phyloP scores from a whole-genome alignment of 2,888 invertebrate genomes.

The Myathropa florea region DNA sequence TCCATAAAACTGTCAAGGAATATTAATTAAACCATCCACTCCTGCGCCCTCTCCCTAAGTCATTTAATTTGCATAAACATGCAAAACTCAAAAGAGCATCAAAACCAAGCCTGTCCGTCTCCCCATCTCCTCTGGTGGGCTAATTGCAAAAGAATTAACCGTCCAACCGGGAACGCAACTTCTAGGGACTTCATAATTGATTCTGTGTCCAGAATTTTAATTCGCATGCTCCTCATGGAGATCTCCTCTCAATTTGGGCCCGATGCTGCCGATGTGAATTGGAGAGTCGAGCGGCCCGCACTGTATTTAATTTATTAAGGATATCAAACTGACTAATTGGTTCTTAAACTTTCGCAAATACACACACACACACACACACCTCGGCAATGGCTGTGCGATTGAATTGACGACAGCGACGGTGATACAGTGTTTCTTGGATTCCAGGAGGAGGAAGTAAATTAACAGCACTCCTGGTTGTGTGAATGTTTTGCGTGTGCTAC shows the following conservation, averaged over 20 bases:
- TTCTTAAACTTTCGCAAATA: constrained; percentile 11
- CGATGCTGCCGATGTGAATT: background rate
- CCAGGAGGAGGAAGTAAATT: constrained; percentile 46
- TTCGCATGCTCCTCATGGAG: no score
- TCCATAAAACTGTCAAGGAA: constrained; percentile 11
- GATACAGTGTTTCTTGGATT: constrained; percentile 46
- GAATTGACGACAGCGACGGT: constrained; percentile 8
- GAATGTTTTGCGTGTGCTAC: background rate
- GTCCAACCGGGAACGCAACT: constrained; percentile 31
- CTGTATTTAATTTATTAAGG: constrained; percentile 50
- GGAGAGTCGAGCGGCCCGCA: constrained; percentile 18
- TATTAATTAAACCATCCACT: constrained; percentile 58
- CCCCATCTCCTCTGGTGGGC: background rate
- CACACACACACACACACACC: background rate
- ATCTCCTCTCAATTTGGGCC: background rate
- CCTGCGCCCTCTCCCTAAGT: constrained; percentile 2
- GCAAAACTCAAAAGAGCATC: constrained; percentile 27
- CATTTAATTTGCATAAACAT: constrained; percentile 41
- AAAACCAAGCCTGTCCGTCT: background rate
- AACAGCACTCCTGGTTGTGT: constrained; percentile 24
- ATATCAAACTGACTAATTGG: constrained; percentile 58
- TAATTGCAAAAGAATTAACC: constrained; percentile 44
- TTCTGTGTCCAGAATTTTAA: constrained; percentile 61
- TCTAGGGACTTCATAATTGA: constrained; percentile 57
- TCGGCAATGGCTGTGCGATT: background rate